Evolutionary conservation across 2,888 invertebrate genomes (phyloP).

Genomic region (Chymomyza amoena): DNA sequence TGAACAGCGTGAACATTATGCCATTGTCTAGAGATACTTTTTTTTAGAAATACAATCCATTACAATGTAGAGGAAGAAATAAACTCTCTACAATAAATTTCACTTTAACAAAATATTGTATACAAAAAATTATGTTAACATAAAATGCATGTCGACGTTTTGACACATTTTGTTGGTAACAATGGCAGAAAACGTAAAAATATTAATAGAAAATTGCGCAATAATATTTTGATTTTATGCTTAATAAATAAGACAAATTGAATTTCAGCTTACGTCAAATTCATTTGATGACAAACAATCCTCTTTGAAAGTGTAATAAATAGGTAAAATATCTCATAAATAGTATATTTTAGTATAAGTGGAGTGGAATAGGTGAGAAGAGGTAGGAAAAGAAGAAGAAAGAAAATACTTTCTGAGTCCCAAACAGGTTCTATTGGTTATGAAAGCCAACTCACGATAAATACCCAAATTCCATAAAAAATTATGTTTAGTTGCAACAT

Average conservation of each 20-base stretch:
- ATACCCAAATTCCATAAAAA: no score
- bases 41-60: neutral
- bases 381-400: no score
- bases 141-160: neutral
- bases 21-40: neutral
- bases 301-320: neutral
- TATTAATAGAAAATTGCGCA: neutral
- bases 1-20: constrained; percentile 19
- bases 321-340: no score
- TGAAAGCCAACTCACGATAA: no score
- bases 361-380: no score
- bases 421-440: no score
- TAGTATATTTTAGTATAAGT: no score
- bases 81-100: neutral
- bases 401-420: no score
- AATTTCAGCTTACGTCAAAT: neutral
- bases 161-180: neutral
- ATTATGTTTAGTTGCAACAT: no score
- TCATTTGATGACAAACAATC: neutral
- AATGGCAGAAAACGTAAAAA: neutral
- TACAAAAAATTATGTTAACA: neutral
- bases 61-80: neutral
- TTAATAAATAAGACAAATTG: neutral
- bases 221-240: neutral
- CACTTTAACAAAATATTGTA: neutral